Base-by-base conservation (phyloP, 2,888 invertebrate species). In the Apotomis capreana region DNA sequence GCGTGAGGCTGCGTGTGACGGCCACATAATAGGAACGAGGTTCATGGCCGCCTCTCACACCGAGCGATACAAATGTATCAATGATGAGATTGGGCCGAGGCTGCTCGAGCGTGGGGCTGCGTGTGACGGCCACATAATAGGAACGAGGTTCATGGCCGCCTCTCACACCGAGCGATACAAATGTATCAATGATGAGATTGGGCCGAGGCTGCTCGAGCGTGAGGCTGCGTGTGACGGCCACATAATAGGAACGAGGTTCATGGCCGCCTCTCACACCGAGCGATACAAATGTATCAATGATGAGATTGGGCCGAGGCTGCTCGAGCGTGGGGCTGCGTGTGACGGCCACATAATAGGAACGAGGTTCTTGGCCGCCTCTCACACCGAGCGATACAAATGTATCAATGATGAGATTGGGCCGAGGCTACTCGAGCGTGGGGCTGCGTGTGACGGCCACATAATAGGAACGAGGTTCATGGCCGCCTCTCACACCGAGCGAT, bases 281-380 rank as follows among this genome's bases (percentile, higher is more conserved):
- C n/a, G n/a, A n/a, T n/a, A n/a, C n/a, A n/a, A 65, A 68, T 74
- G 75, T 75, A 75, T 72, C 74, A 74, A 70, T 60, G 57, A 61
- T 51, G 60, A 15, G 61, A 44, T 62, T 52, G 44, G 1, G 44
- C 5, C 44, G 44, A 44, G 3, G 1, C 44, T 44, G 8, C 44
- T 44, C 44, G 44, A 44, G 44, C 44, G 44, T 59, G 68, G 40
- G 64, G 71, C 78, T 86, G 86, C 40, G 46, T 46, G 72, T 83
- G 86, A 84, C 86, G 82, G 82, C 74, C 73, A 79, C 81, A 83
- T 85, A 85, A 85, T 83, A 78, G 75, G 73, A 77, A 77, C 77
- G 75, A 78, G 76, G 73, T 74, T 74, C 74, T 77, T 76, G 64
- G 54, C 36, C 36, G n/a, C n/a, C 46, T 10, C 40, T 57, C n/a